Percentiles rank a stretch among this genome's conserved stretches.
Evolutionary conservation across 2,797 vertebrate genomes (phyloP).

Genomic region (Muraenolepis orangiensis): DNA sequence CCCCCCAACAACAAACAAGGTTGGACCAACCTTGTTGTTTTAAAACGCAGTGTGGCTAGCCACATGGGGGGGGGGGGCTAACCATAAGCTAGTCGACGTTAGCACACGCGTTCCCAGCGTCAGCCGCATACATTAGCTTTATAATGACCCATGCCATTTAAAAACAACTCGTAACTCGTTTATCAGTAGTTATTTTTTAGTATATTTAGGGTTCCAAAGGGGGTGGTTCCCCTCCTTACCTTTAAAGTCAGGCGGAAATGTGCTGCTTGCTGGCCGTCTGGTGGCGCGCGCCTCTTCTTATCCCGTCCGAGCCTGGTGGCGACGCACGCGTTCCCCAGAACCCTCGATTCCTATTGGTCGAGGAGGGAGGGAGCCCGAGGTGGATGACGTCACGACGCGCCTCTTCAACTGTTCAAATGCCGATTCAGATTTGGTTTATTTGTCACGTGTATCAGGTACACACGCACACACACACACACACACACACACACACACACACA

Average conservation of each 20-base stretch:
- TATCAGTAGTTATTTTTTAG: too few relatives aligned
- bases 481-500: too few relatives aligned
- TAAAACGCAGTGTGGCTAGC: not conserved
- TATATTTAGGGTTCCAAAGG: too few relatives aligned
- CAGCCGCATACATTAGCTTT: not conserved
- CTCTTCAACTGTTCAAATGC: not conserved
- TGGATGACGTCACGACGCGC: too few relatives aligned
- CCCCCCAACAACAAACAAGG: not conserved
- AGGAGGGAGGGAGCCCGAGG: not conserved
- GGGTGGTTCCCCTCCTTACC: not conserved
- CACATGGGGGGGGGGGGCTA: not conserved
- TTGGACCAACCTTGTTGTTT: too few relatives aligned
- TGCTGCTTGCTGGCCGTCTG: not conserved
- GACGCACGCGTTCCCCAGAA: not conserved
- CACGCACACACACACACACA: too few relatives aligned
- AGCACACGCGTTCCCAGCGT: not conserved
- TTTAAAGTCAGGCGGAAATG: not conserved
- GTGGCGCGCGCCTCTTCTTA: not conserved
- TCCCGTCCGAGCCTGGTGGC: not conserved
- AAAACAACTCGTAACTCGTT: not conserved
- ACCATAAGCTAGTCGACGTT: not conserved
- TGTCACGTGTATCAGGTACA: too few relatives aligned
- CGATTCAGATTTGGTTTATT: not conserved
- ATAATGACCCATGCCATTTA: too few relatives aligned
- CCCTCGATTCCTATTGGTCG: not conserved